These are phyloP conservation scores for Branchipolynoe longqiensis DNA, from an alignment of 2,888 invertebrate genomes.

Conservation along the genomic window DNA sequence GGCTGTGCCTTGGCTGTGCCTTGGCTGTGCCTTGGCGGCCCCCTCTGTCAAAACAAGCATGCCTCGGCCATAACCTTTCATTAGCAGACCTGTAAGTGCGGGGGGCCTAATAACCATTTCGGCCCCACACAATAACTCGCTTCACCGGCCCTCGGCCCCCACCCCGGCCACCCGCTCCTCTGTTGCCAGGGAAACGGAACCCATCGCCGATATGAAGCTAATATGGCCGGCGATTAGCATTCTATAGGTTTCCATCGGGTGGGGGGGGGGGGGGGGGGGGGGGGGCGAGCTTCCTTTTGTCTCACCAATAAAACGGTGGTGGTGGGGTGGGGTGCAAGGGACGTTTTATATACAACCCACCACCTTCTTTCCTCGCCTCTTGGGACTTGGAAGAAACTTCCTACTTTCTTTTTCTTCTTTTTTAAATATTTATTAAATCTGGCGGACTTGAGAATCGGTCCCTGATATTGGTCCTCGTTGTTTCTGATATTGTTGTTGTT, in stretches of 20 bases:
- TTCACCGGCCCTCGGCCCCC: background rate
- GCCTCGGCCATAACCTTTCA: slow-evolving; percentile 50
- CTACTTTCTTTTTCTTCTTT: too few relatives aligned
- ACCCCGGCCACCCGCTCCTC: slow-evolving; percentile 7
- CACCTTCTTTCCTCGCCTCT: too few relatives aligned
- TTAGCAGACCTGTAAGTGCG: slow-evolving; percentile 21
- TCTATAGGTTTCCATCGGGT: slow-evolving; percentile 42
- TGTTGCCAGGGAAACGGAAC: slow-evolving; percentile 46
- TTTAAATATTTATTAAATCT: too few relatives aligned
- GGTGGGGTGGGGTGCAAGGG: background rate
- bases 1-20: too few relatives aligned
- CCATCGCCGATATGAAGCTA: slow-evolving; percentile 49
- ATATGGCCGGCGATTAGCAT: slow-evolving; percentile 38
- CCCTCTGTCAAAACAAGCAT: slow-evolving; percentile 51
- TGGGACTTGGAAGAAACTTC: too few relatives aligned
- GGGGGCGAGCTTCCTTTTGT: slow-evolving; percentile 31
- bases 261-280: slow-evolving; percentile 2
- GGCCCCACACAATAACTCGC: slow-evolving; percentile 41
- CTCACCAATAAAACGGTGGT: slow-evolving; percentile 36
- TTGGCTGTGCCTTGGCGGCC: too few relatives aligned
- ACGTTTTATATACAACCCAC: too few relatives aligned
- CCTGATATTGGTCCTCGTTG: too few relatives aligned
- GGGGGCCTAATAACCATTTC: slow-evolving; percentile 42
- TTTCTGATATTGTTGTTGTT: too few relatives aligned
- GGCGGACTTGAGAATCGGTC: too few relatives aligned